Conservation (phyloP, 2,888 invertebrate genomes). For the Sarcophaga caerulescens region DNA sequence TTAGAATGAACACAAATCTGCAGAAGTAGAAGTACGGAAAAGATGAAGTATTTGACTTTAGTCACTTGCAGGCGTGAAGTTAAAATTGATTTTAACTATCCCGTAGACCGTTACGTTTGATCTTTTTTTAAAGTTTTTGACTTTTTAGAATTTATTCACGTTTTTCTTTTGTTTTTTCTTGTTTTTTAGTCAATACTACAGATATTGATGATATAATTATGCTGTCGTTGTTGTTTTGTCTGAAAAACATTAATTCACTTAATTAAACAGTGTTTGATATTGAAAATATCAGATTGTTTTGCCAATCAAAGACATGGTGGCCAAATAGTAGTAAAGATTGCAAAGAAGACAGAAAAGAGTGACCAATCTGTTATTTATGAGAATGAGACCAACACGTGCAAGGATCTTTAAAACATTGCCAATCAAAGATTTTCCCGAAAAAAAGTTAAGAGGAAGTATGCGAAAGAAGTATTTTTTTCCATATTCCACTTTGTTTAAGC, state of each 20-base stretch:
- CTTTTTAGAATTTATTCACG: background rate
- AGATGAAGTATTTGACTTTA: background rate
- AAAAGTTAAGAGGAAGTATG: no score
- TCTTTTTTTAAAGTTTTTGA: conserved; percentile 22
- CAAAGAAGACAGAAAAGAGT: background rate
- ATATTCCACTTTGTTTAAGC: no score
- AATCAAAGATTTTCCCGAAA: no score
- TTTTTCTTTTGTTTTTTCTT: background rate
- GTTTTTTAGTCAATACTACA: background rate
- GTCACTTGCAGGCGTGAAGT: conserved; percentile 49
- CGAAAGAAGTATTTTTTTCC: no score
- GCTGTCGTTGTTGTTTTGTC: conserved; percentile 30
- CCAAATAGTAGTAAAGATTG: background rate
- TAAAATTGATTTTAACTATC: conserved; percentile 34
- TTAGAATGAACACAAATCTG: background rate
- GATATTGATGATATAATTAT: conserved; percentile 13
- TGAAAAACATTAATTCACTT: conserved; percentile 54
- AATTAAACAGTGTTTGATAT: conserved; percentile 51
- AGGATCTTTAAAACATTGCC: background rate
- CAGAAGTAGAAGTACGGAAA: background rate
- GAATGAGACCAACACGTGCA: no score
- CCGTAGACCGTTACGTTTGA: conserved; percentile 41
- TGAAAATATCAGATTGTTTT: conserved; percentile 39
- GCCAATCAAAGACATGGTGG: conserved; percentile 24
- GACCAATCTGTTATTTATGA: background rate